phyloP scores from a whole-genome alignment of 2,888 invertebrate genomes.

The Platerodrilus igneus region DNA sequence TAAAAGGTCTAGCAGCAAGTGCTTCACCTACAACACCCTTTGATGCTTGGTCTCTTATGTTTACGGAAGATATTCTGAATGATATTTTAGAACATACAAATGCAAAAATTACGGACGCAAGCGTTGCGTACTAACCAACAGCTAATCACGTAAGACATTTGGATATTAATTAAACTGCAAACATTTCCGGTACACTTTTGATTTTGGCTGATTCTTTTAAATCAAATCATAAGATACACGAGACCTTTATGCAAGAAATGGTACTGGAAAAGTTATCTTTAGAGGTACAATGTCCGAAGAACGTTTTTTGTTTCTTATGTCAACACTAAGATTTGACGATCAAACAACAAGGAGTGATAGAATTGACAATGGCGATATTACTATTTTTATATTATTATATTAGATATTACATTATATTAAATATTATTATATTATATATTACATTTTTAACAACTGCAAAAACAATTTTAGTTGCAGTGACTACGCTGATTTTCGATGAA shows the following conservation, averaged over 20 bases:
- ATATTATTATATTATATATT: no score
- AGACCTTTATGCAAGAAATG: constrained; percentile 6
- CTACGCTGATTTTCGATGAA: not conserved
- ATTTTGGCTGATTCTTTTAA: constrained; percentile 4
- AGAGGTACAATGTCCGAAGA: constrained; percentile 8
- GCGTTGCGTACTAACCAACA: constrained; percentile 5
- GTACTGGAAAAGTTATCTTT: constrained; percentile 6
- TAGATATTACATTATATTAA: no score
- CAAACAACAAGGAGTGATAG: constrained; percentile 2
- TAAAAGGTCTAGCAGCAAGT: constrained; percentile 4
- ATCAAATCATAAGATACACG: constrained; percentile 7
- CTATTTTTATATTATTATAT: constrained; percentile 2
- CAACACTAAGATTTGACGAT: constrained; percentile 6
- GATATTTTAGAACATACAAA: constrained; percentile 11
- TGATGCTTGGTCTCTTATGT: constrained; percentile 7
- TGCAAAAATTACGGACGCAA: constrained; percentile 3
- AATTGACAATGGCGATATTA: constrained; percentile 11
- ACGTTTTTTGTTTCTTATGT: constrained; percentile 7
- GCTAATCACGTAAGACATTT: constrained; percentile 8
- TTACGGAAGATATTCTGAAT: no score
- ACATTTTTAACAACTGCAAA: not conserved
- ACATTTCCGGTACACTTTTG: constrained; percentile 7
- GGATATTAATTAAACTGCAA: constrained; percentile 6
- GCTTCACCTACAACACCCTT: not conserved
- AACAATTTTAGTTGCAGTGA: constrained; percentile 1